Conservation (phyloP, 1,140 invertebrate genomes). For the Rhopalosiphum maidis region DNA sequence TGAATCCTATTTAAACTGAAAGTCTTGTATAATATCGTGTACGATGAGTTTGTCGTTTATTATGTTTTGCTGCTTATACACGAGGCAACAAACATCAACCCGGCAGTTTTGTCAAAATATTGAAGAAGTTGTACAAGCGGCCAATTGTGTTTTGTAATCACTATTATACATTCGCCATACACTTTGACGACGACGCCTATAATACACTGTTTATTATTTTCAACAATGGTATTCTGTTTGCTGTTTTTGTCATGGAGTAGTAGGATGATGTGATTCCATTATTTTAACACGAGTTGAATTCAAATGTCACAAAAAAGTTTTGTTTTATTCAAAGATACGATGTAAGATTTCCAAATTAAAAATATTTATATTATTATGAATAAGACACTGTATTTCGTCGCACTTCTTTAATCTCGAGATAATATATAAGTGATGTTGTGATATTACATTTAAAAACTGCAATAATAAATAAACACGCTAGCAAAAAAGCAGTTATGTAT, state of each 20-base stretch:
- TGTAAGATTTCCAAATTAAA: not conserved
- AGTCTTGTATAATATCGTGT: not conserved
- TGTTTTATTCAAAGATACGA: not conserved
- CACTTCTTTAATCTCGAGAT: not conserved
- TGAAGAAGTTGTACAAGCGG: not conserved
- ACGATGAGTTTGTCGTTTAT: not conserved
- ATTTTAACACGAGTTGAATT: not conserved
- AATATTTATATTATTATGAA: not conserved
- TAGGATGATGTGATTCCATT: not conserved
- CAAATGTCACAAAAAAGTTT: not conserved
- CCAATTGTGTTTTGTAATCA: not conserved
- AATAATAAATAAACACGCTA: not conserved
- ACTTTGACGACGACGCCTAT: not conserved
- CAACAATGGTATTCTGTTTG: not conserved
- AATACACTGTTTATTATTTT: not conserved
- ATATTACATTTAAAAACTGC: not conserved
- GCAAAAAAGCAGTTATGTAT: not conserved
- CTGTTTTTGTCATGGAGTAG: not conserved
- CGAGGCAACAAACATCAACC: not conserved
- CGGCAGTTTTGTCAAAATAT: not conserved
- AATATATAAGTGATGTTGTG: not conserved
- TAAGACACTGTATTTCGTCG: not conserved
- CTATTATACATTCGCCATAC: not conserved
- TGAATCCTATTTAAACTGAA: not conserved
- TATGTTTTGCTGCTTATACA: not conserved